Evolutionary conservation across 2,797 vertebrate genomes (phyloP), one percentile per base, ranked within the genome.

Genomic region (Chelonia mydas): DNA sequence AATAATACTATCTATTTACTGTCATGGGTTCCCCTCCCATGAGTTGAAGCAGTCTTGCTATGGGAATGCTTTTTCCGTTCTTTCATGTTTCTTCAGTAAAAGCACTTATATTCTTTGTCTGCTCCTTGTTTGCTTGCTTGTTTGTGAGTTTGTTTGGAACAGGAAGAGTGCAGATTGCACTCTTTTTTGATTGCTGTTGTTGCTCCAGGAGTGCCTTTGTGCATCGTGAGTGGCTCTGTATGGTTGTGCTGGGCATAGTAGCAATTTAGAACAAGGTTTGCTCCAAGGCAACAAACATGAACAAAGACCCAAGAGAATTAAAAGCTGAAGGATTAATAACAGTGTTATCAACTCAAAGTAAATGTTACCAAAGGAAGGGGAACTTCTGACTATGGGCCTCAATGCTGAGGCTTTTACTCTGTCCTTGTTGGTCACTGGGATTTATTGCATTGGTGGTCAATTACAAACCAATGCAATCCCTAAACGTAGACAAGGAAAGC

Each of bases 251-350:
- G 28, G 81, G 80, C 95, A 49, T 72, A 95, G 88, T 61, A 93
- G 92, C 88, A 80, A 88, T 94, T 96, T 91, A 95, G 87, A 94
- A 83, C 1, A 31, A 96, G 85, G 93, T 83, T 87, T 3, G 96
- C 97, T 92, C 61, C 78, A 41, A 96, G 97, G 95, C 90, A 97
- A 95, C 92, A 95, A 94, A 95, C 90, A 93, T 94, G 83, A 97
- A 97, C 87, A 96, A 97, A 98, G 92, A 93, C 41, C 19, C 81
- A 86, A 72, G 89, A 95, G 45, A 86, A 85, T 27, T 93, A 91
- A 86, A 93, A 92, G 93, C 81, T 49, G 81, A 84, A 96, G 90
- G 96, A 95, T 23, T 65, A 23, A 76, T 84, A 96, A 54, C 50
- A 57, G 74, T 41, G 53, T 96, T 96, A 90, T 93, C 89, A 95